Evolutionary conservation across 1,140 invertebrate species (phyloP).

Genomic region (Drosophila yakuba): DNA sequence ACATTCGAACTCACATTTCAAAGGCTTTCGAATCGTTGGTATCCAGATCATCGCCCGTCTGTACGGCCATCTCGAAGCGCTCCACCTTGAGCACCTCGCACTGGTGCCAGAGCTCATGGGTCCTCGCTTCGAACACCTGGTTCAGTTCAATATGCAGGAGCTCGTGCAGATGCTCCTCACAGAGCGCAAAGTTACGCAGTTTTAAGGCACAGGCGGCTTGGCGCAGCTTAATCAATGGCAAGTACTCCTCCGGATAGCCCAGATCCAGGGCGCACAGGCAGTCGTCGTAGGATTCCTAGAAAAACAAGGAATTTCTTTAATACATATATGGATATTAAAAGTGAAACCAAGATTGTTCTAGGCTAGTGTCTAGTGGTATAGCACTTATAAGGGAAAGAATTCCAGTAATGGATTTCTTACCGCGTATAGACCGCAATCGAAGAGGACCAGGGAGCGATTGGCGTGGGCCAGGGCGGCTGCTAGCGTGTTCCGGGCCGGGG

Average conservation of each 20-base stretch:
- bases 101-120: constrained; percentile 70
- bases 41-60: constrained; percentile 62
- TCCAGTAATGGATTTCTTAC: constrained; percentile 18
- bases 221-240: constrained; percentile 70
- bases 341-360: too few relatives aligned
- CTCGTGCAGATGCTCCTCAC: constrained; percentile 70
- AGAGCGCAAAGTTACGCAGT: constrained; percentile 69
- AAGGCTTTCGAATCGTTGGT: constrained; percentile 57
- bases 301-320: too few relatives aligned
- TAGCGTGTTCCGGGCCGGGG: constrained; percentile 56
- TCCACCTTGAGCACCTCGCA: constrained; percentile 68
- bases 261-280: constrained; percentile 67
- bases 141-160: constrained; percentile 72
- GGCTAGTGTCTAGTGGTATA: too few relatives aligned
- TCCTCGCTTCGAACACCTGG: constrained; percentile 67
- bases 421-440: constrained; percentile 69
- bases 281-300: constrained; percentile 69
- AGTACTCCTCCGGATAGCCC: constrained; percentile 70
- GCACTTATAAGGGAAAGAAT: too few relatives aligned
- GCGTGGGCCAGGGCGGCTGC: constrained; percentile 68
- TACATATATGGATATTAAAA: too few relatives aligned
- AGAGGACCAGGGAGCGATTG: constrained; percentile 65
- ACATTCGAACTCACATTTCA: constrained; percentile 56
- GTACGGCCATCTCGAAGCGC: constrained; percentile 67
- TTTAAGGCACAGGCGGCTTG: constrained; percentile 80